Evolutionary conservation across 2,888 invertebrate genomes (phyloP).

Genomic region (Augochlorella aurata): DNA sequence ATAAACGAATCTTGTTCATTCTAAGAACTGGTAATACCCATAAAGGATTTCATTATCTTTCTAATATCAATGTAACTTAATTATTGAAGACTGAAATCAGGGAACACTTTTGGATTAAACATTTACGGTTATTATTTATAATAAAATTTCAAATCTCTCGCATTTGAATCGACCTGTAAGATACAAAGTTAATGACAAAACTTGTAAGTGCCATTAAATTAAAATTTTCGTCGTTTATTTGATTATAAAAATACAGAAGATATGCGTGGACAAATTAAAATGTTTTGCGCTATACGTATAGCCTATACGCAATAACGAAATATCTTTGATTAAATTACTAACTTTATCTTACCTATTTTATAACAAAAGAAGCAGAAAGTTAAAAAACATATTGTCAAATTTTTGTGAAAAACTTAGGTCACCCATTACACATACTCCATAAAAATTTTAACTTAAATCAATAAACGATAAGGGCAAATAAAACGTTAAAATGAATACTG

Average conservation of each 20-base stretch:
- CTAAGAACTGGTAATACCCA: conserved; percentile 49
- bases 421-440: conserved; percentile 12
- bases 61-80: conserved; percentile 35
- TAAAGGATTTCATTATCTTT: conserved; percentile 38
- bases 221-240: conserved; percentile 41
- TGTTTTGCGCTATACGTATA: conserved; percentile 36
- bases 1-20: conserved; percentile 42
- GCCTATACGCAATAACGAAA: conserved; percentile 22
- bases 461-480: conserved; percentile 8
- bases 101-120: background rate
- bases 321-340: conserved; percentile 23
- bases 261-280: conserved; percentile 14
- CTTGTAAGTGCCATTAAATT: background rate
- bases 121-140: background rate
- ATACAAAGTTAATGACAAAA: background rate
- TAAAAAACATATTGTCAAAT: too few species aligned
- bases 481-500: conserved; percentile 8
- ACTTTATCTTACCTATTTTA: background rate
- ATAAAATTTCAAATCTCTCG: background rate
- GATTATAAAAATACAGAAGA: conserved; percentile 40
- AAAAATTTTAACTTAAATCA: conserved; percentile 9
- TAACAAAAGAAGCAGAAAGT: background rate
- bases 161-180: background rate
- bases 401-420: conserved; percentile 17
- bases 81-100: conserved; percentile 12